Percentiles rank a stretch among this genome's conserved stretches.
phyloP scores from a whole-genome alignment of 1,140 invertebrate species.

The Trichoplusia ni region DNA sequence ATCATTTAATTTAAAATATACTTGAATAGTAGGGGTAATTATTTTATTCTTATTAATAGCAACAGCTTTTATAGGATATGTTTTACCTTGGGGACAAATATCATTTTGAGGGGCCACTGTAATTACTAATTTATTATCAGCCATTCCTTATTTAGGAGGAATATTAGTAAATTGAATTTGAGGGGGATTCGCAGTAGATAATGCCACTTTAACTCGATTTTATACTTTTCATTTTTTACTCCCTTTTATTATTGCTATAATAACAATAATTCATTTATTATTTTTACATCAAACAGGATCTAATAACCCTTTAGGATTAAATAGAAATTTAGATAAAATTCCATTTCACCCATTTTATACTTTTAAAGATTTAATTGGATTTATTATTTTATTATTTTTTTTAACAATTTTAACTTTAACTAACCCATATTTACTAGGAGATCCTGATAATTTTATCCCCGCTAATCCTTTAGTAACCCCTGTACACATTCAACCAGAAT shows the following conservation, averaged over 20 bases:
- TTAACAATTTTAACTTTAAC: slow-evolving; percentile 76
- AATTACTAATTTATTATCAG: slow-evolving; percentile 19
- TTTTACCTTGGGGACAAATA: slow-evolving; percentile 11
- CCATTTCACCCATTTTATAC: slow-evolving; percentile 84
- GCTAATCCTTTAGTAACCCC: slow-evolving; percentile 87
- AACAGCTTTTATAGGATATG: slow-evolving; percentile 14
- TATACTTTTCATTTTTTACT: slow-evolving; percentile 63
- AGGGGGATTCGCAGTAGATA: slow-evolving; percentile 14
- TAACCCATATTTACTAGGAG: slow-evolving; percentile 83
- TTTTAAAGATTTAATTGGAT: slow-evolving; percentile 83
- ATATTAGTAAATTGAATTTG: slow-evolving; percentile 23
- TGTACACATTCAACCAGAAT: slow-evolving; percentile 88
- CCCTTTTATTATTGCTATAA: slow-evolving; percentile 82
- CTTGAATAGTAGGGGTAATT: slow-evolving; percentile 48
- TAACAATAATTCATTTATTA: slow-evolving; percentile 26
- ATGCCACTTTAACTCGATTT: slow-evolving; percentile 8
- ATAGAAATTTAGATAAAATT: slow-evolving; percentile 84
- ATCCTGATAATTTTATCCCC: slow-evolving; percentile 87
- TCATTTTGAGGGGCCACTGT: slow-evolving; percentile 9
- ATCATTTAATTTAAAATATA: slow-evolving; percentile 20
- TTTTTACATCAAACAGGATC: slow-evolving; percentile 39
- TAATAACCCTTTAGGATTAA: slow-evolving; percentile 83
- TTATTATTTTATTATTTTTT: slow-evolving; percentile 79
- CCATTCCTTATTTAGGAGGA: slow-evolving; percentile 35
- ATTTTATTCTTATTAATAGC: slow-evolving; percentile 81